Evolutionary conservation across 2,888 invertebrate species (phyloP), one percentile per base, ranked within the genome.

Genomic region (Ctenicera cuprea): DNA sequence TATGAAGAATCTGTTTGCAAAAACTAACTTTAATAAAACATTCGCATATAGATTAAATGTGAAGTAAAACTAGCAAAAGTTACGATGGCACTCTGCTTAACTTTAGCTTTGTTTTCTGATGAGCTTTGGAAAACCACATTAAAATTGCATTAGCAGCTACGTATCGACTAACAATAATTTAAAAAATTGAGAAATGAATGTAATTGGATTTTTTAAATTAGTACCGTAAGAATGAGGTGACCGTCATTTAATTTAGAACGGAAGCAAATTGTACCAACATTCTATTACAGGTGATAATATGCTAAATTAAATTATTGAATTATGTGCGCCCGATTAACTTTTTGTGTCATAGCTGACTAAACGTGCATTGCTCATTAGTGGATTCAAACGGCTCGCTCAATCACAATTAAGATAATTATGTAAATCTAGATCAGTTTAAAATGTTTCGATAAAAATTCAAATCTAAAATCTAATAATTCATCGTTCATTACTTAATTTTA

Each of bases 1-100:
- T 54, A 57, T 38, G 52, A 65, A 64, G 48, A 54, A 65, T 71
- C 57, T 18, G 52, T 26, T n/a, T 57, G 16, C 33, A 57, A 57
- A 57, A 57, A 57, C 57, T 57, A 16, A 57, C 57, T 37, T 57
- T 14, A 30, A 57, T 30, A 57, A 33, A 57, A 57, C 11, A 14
- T 57, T 30, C 57, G n/a, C 57, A 57, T 57, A 33, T 37, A n/a
- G 57, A 57, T 30, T 33, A 57, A 33, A 30, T 57, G 16, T 3
- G n/a, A n/a, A 57, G 57, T 18, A 16, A 33, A 37, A 37, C 57
- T 18, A 33, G n/a, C 3, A 1, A 14, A 20, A 20, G 22, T 50
- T 50, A 48, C 7, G 48, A 20, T 20, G 3, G 7, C 14, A 41
- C 1, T 41, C 14, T 1, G 14, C 14, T 1, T n/a, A 14, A 41